Base-by-base conservation (phyloP, 1,140 invertebrate genomes). In the Ylistrum balloti region DNA sequence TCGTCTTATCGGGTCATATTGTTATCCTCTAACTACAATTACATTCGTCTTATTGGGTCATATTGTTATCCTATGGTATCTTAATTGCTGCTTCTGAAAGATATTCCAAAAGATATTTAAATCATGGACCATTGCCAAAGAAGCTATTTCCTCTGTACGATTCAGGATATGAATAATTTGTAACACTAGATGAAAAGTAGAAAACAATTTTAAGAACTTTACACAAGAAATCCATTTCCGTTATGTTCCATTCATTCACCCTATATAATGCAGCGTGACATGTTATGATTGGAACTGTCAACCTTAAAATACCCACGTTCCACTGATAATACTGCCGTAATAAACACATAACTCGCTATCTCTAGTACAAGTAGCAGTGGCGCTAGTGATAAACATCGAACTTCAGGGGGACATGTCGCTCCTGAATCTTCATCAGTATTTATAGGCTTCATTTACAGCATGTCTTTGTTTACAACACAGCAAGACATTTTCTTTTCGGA, bases 211-310 rank as follows among this genome's bases (percentile, higher is more conserved):
- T 0, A 28, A 74, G 56, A 74, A 74, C 9, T 7, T 74, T 74
- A 74, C 5, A 74, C 28, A 22, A 74, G 56, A 74, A 28, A 74
- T 74, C 28, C 22, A 74, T 74, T 74, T 74, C 56, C 56, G 56
- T 28, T 74, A 17, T 28, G 22, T 3, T 28, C 56, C 56, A 9
- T n/a, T n/a, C 56, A 74, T n/a, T 5, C 56, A 17, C 2, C 5
- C 28, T 28, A 13, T 74, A 28, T 11, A 28, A 74, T n/a, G n/a
- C 56, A 28, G 5, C 5, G 13, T 9, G n/a, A n/a, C 22, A 74
- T 74, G 56, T 74, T 74, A 28, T 74, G 56, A 74, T 74, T n/a
- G 56, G n/a, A 74, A 74, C 13, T 74, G n/a, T 28, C n/a, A 45
- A 17, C 11, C 28, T 74, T 74, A 28, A 74, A 28, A 28, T 11